Percentiles rank a stretch among this genome's conserved stretches.
phyloP scores from a whole-genome alignment of 37 sponge, comb jelly and placozoan species.

The Theonella swinhoei region DNA sequence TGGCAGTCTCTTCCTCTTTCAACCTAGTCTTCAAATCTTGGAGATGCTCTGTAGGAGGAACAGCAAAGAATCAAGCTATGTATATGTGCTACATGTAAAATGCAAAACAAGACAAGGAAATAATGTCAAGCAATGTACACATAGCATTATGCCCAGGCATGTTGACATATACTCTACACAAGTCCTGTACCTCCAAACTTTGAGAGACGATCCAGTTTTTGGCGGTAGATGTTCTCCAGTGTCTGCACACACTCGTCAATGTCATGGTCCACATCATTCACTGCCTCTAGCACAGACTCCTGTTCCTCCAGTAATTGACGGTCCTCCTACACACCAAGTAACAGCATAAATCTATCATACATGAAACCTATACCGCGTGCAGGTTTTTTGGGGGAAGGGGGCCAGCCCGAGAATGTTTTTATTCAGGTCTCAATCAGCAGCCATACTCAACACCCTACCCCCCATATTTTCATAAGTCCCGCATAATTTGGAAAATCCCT shows the following conservation, averaged over 20 bases:
- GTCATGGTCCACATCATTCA: conserved; percentile 79
- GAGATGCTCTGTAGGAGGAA: conserved; percentile 45
- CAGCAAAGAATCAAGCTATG: not conserved
- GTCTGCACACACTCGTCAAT: conserved; percentile 72
- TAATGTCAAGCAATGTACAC: not conserved
- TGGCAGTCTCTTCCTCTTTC: conserved; percentile 87
- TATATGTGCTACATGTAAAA: not conserved
- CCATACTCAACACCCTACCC: not conserved
- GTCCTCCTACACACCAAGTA: conserved; percentile 77
- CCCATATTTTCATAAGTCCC: not conserved
- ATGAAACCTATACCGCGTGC: not conserved
- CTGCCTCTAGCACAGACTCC: conserved; percentile 52
- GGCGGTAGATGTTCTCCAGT: conserved; percentile 41
- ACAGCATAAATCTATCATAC: conserved; percentile 4
- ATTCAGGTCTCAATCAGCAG: not conserved
- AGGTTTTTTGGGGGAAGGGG: not conserved
- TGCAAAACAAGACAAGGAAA: not conserved
- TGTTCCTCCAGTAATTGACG: conserved; percentile 66
- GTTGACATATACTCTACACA: not conserved
- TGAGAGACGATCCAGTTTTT: conserved; percentile 47
- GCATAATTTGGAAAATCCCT: no score
- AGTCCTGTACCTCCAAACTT: conserved; percentile 44
- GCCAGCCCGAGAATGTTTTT: not conserved
- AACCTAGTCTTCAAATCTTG: conserved; percentile 54
- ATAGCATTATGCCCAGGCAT: not conserved